These are phyloP conservation scores for Turritopsis dohrnii DNA, from an alignment of 30 jellyfish, hydroid and myxozoan genomes.

Conservation along the genomic window DNA sequence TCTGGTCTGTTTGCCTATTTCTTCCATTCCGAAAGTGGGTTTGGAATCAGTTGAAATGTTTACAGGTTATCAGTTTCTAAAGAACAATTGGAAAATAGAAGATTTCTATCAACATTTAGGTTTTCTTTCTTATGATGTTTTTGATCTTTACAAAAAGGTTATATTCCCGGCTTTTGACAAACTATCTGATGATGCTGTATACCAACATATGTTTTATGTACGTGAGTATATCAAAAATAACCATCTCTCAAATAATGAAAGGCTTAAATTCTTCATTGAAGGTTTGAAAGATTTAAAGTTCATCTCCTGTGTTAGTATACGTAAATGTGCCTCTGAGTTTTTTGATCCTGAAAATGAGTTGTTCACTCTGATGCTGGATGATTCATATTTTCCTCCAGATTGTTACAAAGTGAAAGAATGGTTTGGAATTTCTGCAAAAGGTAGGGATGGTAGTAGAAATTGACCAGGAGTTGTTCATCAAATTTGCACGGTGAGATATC, in stretches of 20 bases:
- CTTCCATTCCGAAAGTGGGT: slow-evolving; percentile 31
- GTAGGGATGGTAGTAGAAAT: slow-evolving; percentile 33
- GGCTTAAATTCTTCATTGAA: not conserved
- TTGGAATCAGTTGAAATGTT: not conserved
- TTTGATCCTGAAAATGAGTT: slow-evolving; percentile 46
- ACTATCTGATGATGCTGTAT: slow-evolving; percentile 16
- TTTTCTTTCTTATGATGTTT: not conserved
- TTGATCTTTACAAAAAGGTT: slow-evolving; percentile 12
- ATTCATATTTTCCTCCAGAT: slow-evolving; percentile 37
- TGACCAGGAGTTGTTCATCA: slow-evolving; percentile 19
- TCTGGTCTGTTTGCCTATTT: not conserved
- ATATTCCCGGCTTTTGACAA: slow-evolving; percentile 18
- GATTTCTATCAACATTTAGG: slow-evolving; percentile 17
- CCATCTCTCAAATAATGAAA: not conserved
- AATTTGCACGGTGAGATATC: slow-evolving; percentile 32
- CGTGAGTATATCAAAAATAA: not conserved
- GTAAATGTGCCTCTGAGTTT: slow-evolving; percentile 20
- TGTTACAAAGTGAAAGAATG: slow-evolving; percentile 23
- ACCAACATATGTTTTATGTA: slow-evolving; percentile 39
- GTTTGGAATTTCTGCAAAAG: slow-evolving; percentile 30
- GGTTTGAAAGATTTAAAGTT: not conserved
- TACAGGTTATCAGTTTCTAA: slow-evolving; percentile 2
- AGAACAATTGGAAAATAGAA: not conserved
- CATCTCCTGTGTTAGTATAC: slow-evolving; percentile 20
- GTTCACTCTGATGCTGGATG: slow-evolving; percentile 34